phyloP scores from a whole-genome alignment of 1,140 invertebrate genomes.

The Drosophila eugracilis region DNA sequence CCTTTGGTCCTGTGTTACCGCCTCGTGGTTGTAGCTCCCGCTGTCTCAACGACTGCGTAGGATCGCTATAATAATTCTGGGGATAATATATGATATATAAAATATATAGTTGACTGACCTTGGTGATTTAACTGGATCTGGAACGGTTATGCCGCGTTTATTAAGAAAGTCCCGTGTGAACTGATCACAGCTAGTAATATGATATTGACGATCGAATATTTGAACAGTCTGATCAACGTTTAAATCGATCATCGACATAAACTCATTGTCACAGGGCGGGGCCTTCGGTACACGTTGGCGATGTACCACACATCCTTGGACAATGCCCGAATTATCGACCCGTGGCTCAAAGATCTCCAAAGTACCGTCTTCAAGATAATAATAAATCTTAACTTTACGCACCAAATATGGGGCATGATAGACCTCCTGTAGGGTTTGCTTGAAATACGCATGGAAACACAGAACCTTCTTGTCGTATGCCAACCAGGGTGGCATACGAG shows the following conservation, averaged over 20 bases:
- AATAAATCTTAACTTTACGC: constrained; percentile 93
- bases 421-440: constrained; percentile 92
- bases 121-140: constrained; percentile 86
- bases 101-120: constrained; percentile 41
- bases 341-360: constrained; percentile 92
- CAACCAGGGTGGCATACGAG: constrained; percentile 92
- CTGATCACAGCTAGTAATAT: constrained; percentile 92
- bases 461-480: constrained; percentile 94
- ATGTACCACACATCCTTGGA: constrained; percentile 87
- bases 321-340: constrained; percentile 90
- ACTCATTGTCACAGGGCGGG: constrained; percentile 72
- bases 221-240: constrained; percentile 74
- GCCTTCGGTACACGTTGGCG: constrained; percentile 72
- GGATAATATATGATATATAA: background rate
- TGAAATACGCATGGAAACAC: constrained; percentile 93
- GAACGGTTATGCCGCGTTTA: constrained; percentile 92
- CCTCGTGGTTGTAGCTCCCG: constrained; percentile 27
- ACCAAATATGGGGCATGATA: constrained; percentile 89
- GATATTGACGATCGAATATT: constrained; percentile 80
- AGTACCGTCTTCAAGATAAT: constrained; percentile 96
- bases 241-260: constrained; percentile 71
- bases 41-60: constrained; percentile 84
- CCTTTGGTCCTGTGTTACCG: constrained; percentile 23
- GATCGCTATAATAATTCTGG: constrained; percentile 84
- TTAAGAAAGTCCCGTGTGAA: constrained; percentile 94